Evolutionary conservation across 2,888 invertebrate genomes (phyloP).

Genomic region (Nemoura dubitans): DNA sequence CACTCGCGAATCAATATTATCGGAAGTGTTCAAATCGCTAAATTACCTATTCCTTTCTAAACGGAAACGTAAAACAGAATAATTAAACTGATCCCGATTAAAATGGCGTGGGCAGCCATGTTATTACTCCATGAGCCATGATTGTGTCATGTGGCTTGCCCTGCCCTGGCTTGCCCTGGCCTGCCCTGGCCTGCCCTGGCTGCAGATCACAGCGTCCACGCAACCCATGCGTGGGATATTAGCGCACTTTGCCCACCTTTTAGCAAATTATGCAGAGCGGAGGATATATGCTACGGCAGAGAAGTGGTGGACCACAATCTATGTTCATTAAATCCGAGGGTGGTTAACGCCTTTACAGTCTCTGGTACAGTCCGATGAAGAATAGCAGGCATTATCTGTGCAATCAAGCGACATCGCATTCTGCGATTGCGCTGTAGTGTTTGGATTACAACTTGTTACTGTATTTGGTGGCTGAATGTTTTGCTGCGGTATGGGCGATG

Average conservation of each 20-base stretch:
- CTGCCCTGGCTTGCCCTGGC: no score
- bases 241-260: background rate
- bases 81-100: background rate
- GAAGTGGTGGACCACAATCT: background rate
- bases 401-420: background rate
- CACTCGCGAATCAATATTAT: no score
- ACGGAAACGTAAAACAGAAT: background rate
- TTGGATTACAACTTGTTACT: background rate
- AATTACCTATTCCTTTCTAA: background rate
- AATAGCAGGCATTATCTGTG: background rate
- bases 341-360: background rate
- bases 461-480: background rate
- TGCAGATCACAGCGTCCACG: no score
- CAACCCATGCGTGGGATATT: background rate
- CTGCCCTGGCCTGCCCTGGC: no score
- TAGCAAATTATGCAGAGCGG: background rate
- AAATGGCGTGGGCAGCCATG: no score
- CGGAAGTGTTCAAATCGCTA: background rate
- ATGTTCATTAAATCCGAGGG: background rate
- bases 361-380: background rate
- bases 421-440: background rate
- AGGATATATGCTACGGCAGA: background rate
- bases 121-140: no score
- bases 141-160: no score
- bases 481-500: background rate